phyloP scores from a whole-genome alignment of 1,140 invertebrate genomes.

The Drosophila parvula region DNA sequence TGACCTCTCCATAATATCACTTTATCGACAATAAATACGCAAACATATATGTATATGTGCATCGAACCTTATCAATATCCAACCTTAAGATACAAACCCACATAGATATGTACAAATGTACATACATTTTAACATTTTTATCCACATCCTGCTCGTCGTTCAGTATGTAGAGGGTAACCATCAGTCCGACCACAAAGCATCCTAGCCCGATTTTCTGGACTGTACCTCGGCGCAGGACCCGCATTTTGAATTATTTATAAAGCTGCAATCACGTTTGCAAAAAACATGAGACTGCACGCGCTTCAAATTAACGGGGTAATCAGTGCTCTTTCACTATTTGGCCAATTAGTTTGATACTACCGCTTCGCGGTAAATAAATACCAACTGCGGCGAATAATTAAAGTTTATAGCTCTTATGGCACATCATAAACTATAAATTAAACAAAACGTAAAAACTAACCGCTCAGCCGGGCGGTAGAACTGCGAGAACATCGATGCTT shows the following conservation, averaged over 20 bases:
- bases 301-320: neutral
- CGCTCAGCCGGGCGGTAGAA: constrained; percentile 18
- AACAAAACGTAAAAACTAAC: constrained; percentile 2
- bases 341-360: neutral
- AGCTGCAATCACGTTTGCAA: constrained; percentile 3
- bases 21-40: constrained; percentile 24
- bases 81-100: neutral
- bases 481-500: too few relatives aligned
- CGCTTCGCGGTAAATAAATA: too few relatives aligned
- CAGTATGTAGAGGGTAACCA: constrained; percentile 30
- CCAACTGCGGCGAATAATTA: neutral
- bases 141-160: constrained; percentile 36
- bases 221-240: constrained; percentile 38
- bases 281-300: constrained; percentile 5
- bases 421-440: constrained; percentile 24
- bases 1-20: constrained; percentile 82
- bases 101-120: neutral
- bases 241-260: constrained; percentile 42
- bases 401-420: constrained; percentile 4
- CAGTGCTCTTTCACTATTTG: neutral
- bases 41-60: too few relatives aligned
- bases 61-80: constrained; percentile 13
- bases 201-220: constrained; percentile 33
- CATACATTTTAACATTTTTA: constrained; percentile 53
- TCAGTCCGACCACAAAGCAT: neutral